phyloP scores from a whole-genome alignment of 2,113 vertebrate genomes.

The Mohoua ochrocephala region DNA sequence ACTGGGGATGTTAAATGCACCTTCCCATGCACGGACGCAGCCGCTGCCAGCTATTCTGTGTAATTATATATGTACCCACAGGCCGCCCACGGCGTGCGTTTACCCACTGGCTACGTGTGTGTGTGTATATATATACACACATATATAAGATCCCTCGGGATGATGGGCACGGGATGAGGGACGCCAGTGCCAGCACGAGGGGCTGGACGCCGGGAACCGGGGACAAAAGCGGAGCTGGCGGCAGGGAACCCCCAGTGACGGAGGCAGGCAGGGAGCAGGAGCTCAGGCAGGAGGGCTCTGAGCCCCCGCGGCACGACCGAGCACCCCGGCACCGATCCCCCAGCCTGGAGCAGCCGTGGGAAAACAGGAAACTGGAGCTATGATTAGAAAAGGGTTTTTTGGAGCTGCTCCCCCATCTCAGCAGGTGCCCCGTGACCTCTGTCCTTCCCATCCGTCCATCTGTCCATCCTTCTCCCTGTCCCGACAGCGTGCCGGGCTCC shows the following conservation, averaged over 20 bases:
- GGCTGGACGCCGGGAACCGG: fast-evolving
- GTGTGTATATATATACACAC: neutral
- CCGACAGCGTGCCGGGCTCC: fast-evolving
- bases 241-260: neutral
- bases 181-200: fast-evolving
- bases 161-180: neutral
- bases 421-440: neutral
- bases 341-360: neutral
- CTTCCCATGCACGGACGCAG: neutral
- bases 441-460: neutral
- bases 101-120: neutral
- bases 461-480: neutral
- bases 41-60: neutral
- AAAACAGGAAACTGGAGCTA: slow-evolving; percentile 24
- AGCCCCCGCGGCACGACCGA: fast-evolving
- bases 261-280: neutral
- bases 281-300: neutral
- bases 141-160: neutral
- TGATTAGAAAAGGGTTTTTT: slow-evolving; percentile 1
- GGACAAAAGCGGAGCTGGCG: neutral
- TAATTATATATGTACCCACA: neutral
- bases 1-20: neutral
- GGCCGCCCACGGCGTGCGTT: neutral
- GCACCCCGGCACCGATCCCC: neutral
- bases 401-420: slow-evolving; percentile 12